Percentiles rank a stretch among this genome's conserved stretches.
Conservation (phyloP, 2,797 vertebrate genomes). For the Pseudochirops cupreus region DNA sequence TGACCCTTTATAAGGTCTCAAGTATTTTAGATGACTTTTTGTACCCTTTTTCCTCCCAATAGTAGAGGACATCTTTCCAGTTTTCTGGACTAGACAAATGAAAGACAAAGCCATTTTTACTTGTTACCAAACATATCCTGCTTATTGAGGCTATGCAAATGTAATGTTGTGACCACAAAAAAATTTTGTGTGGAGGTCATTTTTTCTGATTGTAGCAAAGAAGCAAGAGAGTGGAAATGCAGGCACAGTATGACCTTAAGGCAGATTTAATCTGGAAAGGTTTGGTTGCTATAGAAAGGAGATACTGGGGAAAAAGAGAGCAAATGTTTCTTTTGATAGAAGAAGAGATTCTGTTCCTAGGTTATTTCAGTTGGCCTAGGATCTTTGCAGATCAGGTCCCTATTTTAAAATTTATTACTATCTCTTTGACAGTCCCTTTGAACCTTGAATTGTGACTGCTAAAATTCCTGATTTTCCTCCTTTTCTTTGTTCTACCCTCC, state of each 20-base stretch:
- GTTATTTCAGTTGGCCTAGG: neutral
- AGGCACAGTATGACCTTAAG: neutral
- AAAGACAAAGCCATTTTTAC: constrained; percentile 27
- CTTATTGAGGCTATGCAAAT: constrained; percentile 21
- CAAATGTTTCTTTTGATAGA: neutral
- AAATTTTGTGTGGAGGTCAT: constrained; percentile 34
- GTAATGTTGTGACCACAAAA: constrained; percentile 1
- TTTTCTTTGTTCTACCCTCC: neutral
- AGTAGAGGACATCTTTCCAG: constrained; percentile 17
- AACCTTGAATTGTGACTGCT: neutral
- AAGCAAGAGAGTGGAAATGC: neutral
- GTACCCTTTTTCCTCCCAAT: constrained; percentile 14
- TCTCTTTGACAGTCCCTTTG: neutral
- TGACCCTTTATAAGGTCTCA: constrained; percentile 48
- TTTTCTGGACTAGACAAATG: constrained; percentile 22
- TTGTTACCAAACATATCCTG: neutral
- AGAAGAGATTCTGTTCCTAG: neutral
- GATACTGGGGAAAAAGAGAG: neutral
- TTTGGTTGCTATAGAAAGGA: neutral
- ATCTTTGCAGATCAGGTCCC: neutral
- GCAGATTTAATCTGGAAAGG: neutral
- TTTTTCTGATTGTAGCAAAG: constrained; percentile 47
- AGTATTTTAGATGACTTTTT: constrained; percentile 21
- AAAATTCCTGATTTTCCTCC: neutral
- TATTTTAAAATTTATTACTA: neutral